Percentiles rank a stretch among this genome's conserved stretches.
phyloP scores from a whole-genome alignment of 2,113 vertebrate species.

The Sciurus niger region DNA sequence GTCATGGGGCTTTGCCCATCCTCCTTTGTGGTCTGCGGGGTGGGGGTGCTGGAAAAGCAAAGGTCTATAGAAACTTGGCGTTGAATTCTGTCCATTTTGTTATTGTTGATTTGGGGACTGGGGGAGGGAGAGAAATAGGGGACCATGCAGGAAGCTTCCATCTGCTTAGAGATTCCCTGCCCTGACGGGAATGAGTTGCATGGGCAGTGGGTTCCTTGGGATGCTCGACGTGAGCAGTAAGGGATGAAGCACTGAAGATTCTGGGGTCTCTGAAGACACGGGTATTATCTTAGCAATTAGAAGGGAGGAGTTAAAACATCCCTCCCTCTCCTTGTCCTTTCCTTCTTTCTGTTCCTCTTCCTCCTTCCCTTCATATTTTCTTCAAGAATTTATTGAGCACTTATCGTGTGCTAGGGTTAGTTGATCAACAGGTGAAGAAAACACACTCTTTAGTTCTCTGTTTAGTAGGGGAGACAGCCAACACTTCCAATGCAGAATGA shows the following conservation, averaged over 20 bases:
- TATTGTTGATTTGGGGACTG: background rate
- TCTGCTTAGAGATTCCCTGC: background rate
- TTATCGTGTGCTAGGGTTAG: background rate
- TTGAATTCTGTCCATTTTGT: background rate
- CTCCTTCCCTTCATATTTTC: background rate
- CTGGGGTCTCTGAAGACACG: background rate
- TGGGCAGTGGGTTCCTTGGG: background rate
- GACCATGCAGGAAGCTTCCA: background rate
- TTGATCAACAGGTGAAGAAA: background rate
- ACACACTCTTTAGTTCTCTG: background rate
- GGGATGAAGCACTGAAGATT: background rate
- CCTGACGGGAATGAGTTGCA: background rate
- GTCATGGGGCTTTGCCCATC: background rate
- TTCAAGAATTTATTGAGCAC: constrained; percentile 28
- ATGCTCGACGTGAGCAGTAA: background rate
- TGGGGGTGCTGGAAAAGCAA: background rate
- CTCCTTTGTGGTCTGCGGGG: background rate
- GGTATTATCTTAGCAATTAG: background rate
- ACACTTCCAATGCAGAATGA: background rate
- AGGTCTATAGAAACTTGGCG: background rate
- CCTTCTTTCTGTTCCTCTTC: no score
- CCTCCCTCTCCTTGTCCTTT: background rate
- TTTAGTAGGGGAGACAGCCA: background rate
- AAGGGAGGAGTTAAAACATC: background rate
- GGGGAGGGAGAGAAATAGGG: background rate